Evolutionary conservation across 2,113 vertebrate species (phyloP), one percentile per base, ranked within the genome.

Genomic region (Alectura lathami): DNA sequence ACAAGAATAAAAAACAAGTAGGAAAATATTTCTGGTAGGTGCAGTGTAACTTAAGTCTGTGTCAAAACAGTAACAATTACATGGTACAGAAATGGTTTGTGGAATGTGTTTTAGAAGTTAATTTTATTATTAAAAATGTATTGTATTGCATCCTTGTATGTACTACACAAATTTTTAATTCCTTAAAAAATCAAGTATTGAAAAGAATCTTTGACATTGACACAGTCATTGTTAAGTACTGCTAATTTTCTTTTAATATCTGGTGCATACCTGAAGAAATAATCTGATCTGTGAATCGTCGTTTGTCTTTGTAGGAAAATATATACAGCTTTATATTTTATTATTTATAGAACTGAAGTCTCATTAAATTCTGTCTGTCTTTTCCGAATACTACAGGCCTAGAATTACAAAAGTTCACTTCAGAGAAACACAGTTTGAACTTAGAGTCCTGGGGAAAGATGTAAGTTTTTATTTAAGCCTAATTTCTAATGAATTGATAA

Each of bases 21-120:
- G 99, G 99, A 79, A 99, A 99, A 82, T 99, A 99, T 97, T 98
- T 99, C 97, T 99, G 99, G 99, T 99, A 98, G 67, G 98, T 98
- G 84, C 84, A n/a, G 74, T 62, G 64, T 76, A 80, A 88, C 42
- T 59, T 13, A 13, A 76, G 7, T 62, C 40, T 70, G 5, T 36
- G 23, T 75, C 73, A 60, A 53, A 79, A 26, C 23, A 63, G 2
- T 53, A 48, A 50, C 3, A 45, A 8, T 48, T 5, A n/a, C 70
- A 9, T 40, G 77, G 6, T 45, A 47, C 45, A 16, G 34, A 95
- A 82, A 43, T 53, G 4, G 43, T 89, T 45, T 67, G 43, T 63
- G 9, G 2, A 75, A 54, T 47, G 32, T 47, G 12, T 82, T n/a
- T 57, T 16, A 45, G 92, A 79, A 8, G 2, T 50, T 82, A 85